Percentiles rank a stretch among this genome's conserved stretches.
phyloP scores from a whole-genome alignment of 2,797 vertebrate species.

The Lagocephalus sceleratus region DNA sequence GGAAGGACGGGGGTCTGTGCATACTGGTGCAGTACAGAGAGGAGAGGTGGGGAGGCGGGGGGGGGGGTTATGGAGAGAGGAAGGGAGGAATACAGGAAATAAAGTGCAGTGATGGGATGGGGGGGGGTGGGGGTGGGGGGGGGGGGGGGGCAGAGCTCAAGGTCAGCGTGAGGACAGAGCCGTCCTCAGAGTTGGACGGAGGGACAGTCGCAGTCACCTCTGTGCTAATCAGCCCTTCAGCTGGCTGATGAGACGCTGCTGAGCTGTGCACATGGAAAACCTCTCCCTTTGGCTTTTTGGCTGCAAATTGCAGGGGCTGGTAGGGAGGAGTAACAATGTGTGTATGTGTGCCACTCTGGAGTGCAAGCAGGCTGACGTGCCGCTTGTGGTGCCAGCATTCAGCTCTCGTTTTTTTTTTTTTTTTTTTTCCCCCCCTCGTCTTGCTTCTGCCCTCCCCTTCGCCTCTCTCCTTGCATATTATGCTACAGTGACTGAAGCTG shows the following conservation, averaged over 20 bases:
- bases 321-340: slow-evolving; percentile 46
- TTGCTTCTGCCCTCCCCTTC: slow-evolving; percentile 43
- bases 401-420: slow-evolving; percentile 16
- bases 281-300: slow-evolving; percentile 66
- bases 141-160: slow-evolving; percentile 43
- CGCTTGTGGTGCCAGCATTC: slow-evolving; percentile 69
- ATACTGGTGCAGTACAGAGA: slow-evolving; percentile 65
- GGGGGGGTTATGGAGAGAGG: slow-evolving; percentile 16
- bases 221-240: slow-evolving; percentile 71
- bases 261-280: slow-evolving; percentile 41
- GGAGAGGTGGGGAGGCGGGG: slow-evolving; percentile 24
- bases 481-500: slow-evolving; percentile 66
- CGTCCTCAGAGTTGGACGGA: slow-evolving; percentile 58
- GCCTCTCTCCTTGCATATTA: slow-evolving; percentile 60
- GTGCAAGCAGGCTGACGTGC: slow-evolving; percentile 66
- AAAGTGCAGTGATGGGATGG: slow-evolving; percentile 22
- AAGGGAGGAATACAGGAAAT: slow-evolving; percentile 27
- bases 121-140: slow-evolving; percentile 14
- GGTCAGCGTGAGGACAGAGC: slow-evolving; percentile 69
- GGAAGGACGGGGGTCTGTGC: slow-evolving; percentile 67
- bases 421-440: slow-evolving; percentile 25
- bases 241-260: slow-evolving; percentile 71
- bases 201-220: slow-evolving; percentile 71
- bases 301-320: slow-evolving; percentile 66
- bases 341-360: slow-evolving; percentile 61